Evolutionary conservation across 2,797 vertebrate species (phyloP).

Genomic region (Gallinago solitaria): DNA sequence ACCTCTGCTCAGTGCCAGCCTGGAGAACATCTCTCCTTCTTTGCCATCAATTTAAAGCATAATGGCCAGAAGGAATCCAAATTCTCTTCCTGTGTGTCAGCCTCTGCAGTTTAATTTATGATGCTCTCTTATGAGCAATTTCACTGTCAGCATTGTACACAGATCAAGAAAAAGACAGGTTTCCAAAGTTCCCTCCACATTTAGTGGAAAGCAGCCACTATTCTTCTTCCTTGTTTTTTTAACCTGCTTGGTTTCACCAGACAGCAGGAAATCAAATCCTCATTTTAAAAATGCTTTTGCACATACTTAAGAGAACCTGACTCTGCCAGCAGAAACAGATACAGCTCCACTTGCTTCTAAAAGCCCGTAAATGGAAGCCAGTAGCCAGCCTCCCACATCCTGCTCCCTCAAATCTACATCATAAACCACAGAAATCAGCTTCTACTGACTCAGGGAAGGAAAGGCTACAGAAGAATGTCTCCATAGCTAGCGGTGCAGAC

Average conservation of each 20-base stretch:
- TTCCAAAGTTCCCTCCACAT: constrained; percentile 34
- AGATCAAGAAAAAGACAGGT: constrained; percentile 23
- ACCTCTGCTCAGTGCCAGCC: constrained; percentile 36
- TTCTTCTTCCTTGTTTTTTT: constrained; percentile 29
- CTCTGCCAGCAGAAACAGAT: constrained; percentile 50
- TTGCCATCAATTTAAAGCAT: background rate
- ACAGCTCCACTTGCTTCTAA: constrained; percentile 3
- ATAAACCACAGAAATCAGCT: constrained; percentile 52
- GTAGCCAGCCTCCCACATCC: constrained; percentile 65
- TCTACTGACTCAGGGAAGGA: constrained; percentile 21
- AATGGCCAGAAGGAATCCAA: constrained; percentile 40
- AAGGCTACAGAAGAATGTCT: constrained; percentile 8
- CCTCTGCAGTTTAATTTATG: constrained; percentile 55
- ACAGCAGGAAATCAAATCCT: constrained; percentile 59
- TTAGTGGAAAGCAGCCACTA: constrained; percentile 20
- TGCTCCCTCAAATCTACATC: constrained; percentile 31
- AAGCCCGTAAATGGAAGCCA: constrained; percentile 56
- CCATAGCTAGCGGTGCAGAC: background rate
- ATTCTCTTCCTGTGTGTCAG: constrained; percentile 36
- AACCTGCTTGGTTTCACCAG: constrained; percentile 39
- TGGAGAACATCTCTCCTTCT: background rate
- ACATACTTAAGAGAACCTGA: constrained; percentile 18
- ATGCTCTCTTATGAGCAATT: constrained; percentile 57
- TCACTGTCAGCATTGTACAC: constrained; percentile 32
- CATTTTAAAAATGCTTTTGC: constrained; percentile 48